Evolutionary conservation across 2,113 vertebrate species (phyloP), one percentile per base, ranked within the genome.

Genomic region (Capreolus pygargus): DNA sequence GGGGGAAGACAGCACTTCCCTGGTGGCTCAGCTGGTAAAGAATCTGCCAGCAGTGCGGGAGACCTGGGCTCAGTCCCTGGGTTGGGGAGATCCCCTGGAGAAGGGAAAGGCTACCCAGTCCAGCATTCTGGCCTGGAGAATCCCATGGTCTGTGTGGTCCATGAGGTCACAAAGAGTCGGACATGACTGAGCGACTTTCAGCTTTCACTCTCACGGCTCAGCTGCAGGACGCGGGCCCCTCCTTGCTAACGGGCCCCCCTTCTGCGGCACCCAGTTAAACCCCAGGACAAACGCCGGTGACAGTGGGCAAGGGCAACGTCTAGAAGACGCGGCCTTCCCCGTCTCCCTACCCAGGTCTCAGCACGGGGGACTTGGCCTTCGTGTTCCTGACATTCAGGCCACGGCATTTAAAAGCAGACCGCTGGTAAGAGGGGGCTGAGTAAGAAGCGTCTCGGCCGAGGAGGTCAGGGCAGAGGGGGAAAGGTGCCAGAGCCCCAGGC

Each of bases 331-430:
- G 1, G 50, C 13, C 55, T 28, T 27, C 5, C 15, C 39, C 0
- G 0, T 30, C 23, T 2, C 3, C 58, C 43, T 0, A 0, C 14
- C 45, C 84, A 1, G 55, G 17, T 3, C 14, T 7, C 2, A 28
- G 89, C 7, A 0, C 0, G 0, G 1, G 39, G 84, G 2, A 0
- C 4, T 9, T 4, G 14, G 45, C 39, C 81, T 1, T 3, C 15
- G 14, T 6, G 0, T 5, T 5, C 28, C 19, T 12, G 21, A 54
- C 2, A 0, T 2, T 1, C 0, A 9, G 0, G 0, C 45, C 11
- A 3, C 3, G 67, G 13, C 28, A 4, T 3, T 21, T 23, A n/a
- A 43, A 5, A 8, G 23, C 79, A 25, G 39, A 13, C 4, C 2
- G 1, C 45, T 30, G 0, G 16, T 1, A 0, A 23, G 8, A 9